Evolutionary conservation across 1,140 invertebrate species (phyloP).

Genomic region (Sminthurides bifidus): DNA sequence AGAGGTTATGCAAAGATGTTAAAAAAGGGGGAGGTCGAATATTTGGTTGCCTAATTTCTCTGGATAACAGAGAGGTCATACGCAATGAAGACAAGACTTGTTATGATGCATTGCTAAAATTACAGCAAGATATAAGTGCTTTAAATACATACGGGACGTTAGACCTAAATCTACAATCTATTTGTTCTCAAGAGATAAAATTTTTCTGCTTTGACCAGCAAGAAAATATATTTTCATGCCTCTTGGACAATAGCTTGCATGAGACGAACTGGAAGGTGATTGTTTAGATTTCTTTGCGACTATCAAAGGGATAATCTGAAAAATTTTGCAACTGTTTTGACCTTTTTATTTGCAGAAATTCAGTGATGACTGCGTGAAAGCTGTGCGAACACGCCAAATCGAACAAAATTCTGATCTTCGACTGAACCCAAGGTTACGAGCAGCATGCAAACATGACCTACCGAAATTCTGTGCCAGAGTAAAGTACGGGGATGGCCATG

Average conservation of each 20-base stretch:
- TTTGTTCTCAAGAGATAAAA: conserved; percentile 26
- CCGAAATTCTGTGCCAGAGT: conserved; percentile 51
- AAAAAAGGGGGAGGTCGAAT: conserved; percentile 23
- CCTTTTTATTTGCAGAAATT: conserved; percentile 41
- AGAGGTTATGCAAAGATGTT: conserved; percentile 9
- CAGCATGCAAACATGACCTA: conserved; percentile 58
- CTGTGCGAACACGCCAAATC: conserved; percentile 78
- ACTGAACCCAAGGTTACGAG: conserved; percentile 69
- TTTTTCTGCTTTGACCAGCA: conserved; percentile 16
- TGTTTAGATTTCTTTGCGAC: background rate
- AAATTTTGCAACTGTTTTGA: background rate
- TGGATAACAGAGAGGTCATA: conserved; percentile 13
- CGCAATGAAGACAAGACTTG: conserved; percentile 1
- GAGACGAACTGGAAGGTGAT: background rate
- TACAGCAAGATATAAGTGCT: conserved; percentile 22
- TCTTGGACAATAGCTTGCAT: too few relatives aligned
- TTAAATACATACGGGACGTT: conserved; percentile 16
- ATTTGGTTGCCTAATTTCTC: conserved; percentile 22
- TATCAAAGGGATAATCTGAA: background rate
- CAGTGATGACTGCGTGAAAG: conserved; percentile 63
- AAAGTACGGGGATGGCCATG: conserved; percentile 31
- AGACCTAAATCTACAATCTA: conserved; percentile 16
- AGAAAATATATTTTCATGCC: conserved; percentile 14
- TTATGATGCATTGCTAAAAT: conserved; percentile 16
- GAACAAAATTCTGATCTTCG: conserved; percentile 85